Conservation (phyloP, 1,140 invertebrate species). For the Battus philenor region DNA sequence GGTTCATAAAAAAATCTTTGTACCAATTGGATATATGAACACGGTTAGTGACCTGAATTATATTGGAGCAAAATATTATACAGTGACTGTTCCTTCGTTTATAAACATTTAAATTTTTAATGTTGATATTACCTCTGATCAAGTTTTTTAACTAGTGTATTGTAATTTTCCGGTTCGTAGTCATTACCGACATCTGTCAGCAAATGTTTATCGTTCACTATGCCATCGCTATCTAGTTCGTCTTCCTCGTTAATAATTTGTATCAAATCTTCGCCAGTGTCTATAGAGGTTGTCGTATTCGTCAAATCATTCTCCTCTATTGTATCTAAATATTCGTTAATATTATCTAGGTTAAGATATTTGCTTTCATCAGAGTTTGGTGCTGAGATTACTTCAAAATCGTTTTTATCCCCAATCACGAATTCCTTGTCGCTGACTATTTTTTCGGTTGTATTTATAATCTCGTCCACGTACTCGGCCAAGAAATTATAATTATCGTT, state of each 20-base stretch:
- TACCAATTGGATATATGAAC: no score
- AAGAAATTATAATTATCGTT: constrained; percentile 24
- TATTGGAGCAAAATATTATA: no score
- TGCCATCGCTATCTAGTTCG: constrained; percentile 25
- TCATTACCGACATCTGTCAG: constrained; percentile 2
- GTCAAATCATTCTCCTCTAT: constrained; percentile 38
- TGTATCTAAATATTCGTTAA: constrained; percentile 40
- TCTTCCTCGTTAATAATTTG: constrained; percentile 27
- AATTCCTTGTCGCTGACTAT: constrained; percentile 16
- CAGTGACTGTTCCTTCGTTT: no score
- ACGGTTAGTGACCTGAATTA: no score
- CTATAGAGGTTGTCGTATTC: constrained; percentile 25
- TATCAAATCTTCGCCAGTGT: constrained; percentile 25
- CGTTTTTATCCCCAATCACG: constrained; percentile 23
- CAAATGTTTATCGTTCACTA: constrained; percentile 24
- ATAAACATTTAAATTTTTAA: no score
- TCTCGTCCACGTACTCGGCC: constrained; percentile 33
- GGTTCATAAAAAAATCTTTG: no score
- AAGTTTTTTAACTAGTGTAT: background rate
- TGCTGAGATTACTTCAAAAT: constrained; percentile 43
- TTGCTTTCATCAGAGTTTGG: constrained; percentile 26
- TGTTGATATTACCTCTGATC: constrained; percentile 2
- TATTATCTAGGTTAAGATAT: constrained; percentile 16
- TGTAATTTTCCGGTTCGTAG: background rate
- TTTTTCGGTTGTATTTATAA: constrained; percentile 42